phyloP scores from a whole-genome alignment of 1,140 invertebrate genomes.

The Formica selysi region DNA sequence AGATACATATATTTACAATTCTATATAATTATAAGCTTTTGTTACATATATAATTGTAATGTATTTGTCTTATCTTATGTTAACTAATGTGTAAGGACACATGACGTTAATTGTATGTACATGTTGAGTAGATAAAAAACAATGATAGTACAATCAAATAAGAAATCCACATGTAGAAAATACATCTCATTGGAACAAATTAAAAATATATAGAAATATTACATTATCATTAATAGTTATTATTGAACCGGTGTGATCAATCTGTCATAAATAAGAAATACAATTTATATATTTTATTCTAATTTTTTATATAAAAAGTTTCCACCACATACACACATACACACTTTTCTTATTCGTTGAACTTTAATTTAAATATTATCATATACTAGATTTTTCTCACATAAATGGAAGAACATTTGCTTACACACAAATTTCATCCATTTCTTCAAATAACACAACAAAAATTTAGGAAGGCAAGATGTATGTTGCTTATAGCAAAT shows the following conservation, averaged over 20 bases:
- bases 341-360: neutral
- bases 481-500: neutral
- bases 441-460: neutral
- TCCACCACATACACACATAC: neutral
- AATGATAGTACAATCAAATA: slow-evolving; percentile 2
- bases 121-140: neutral
- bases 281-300: neutral
- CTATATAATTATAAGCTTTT: neutral
- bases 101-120: neutral
- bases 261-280: slow-evolving; percentile 2
- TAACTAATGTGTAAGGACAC: slow-evolving; percentile 18
- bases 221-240: neutral
- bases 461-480: neutral
- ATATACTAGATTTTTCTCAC: slow-evolving; percentile 8
- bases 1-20: neutral
- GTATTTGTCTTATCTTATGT: neutral
- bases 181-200: neutral
- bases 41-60: neutral
- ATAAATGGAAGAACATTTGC: slow-evolving; percentile 8
- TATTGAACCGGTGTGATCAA: neutral
- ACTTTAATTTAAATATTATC: neutral
- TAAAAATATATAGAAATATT: neutral
- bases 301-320: slow-evolving; percentile 9
- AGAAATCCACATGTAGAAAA: neutral
- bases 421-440: neutral